A percentile compares a stretch with the other conserved stretches of the same genome.
These are phyloP conservation scores for Diaperis boleti DNA, from an alignment of 2,888 invertebrate species.

Conservation along the genomic window DNA sequence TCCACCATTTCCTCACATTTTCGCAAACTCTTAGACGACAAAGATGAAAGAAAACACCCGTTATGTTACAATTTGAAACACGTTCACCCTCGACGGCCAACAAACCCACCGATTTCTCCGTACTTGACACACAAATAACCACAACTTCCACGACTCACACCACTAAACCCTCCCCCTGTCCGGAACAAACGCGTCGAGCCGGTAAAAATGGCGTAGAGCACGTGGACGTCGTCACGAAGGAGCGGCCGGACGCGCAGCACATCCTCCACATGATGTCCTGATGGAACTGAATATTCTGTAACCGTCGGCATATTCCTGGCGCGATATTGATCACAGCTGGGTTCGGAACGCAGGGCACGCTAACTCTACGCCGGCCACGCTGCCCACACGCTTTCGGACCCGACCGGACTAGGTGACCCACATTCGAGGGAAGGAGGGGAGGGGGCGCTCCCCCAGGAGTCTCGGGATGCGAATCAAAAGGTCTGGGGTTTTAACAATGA, in stretches of 20 bases:
- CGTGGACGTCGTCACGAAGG: constrained; percentile 60
- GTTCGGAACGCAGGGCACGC: constrained; percentile 68
- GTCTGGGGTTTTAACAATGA: no score
- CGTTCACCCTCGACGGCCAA: no score
- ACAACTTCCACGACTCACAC: no score
- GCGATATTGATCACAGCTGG: constrained; percentile 68
- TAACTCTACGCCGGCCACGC: constrained; percentile 70
- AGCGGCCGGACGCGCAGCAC: constrained; percentile 62
- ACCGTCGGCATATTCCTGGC: constrained; percentile 72
- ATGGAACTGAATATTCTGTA: constrained; percentile 52
- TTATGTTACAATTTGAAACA: no score
- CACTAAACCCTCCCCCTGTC: neutral
- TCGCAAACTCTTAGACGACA: no score
- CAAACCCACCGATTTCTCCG: no score
- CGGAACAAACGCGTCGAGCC: neutral
- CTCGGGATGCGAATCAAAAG: no score
- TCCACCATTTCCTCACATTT: no score
- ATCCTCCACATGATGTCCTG: constrained; percentile 48
- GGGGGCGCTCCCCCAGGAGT: no score
- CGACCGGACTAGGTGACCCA: constrained; percentile 44
- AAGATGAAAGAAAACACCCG: no score
- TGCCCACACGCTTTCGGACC: constrained; percentile 58
- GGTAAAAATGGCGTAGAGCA: neutral
- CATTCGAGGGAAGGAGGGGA: no score
- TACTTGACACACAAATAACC: no score